Evolutionary conservation across 2,797 vertebrate genomes (phyloP), one percentile per base, ranked within the genome.

Genomic region (Ptychadena robeensis): DNA sequence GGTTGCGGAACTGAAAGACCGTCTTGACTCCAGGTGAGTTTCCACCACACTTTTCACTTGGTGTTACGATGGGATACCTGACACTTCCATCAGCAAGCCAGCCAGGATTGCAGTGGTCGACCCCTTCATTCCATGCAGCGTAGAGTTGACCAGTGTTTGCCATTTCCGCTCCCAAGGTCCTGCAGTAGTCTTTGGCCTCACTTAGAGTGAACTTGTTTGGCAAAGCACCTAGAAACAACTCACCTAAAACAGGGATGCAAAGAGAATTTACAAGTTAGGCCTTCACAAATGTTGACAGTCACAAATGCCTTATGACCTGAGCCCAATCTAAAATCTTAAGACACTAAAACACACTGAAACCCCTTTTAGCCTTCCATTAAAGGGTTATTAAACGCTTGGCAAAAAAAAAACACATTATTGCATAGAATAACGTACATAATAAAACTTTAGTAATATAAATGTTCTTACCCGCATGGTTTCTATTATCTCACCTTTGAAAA

Each of bases 61-160:
- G 95, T 1, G 89, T 95, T 85, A 96, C 90, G 4, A 98, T 97
- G 72, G 97, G 96, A 86, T 97, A 98, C 9, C 97, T 95, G 85
- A 98, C 96, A 0, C 97, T 98, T 65, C 96, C 95, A 0, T 99
- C 98, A 0, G 96, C 96, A 85, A 99, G 89, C 97, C 98, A 99
- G 10, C 97, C 97, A 0, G 97, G 96, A 86, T 92, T 96, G 90
- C 97, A 98, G 89, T 94, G 93, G 84, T 98, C 94, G 86, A 98
- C 89, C 12, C 97, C 97, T 0, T 93, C 92, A 0, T 89, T 96
- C 97, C 96, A 98, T 22, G 97, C 97, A 0, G 94, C 95, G 0
- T 97, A 96, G 0, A 99, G 92, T 90, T 99, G 96, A 67, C 95
- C 96, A 0, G 96, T 95, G 57, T 92, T 94, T 10, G 97, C 96